Evolutionary conservation across 1,140 invertebrate species (phyloP).

Genomic region (Anthonomus grandis): DNA sequence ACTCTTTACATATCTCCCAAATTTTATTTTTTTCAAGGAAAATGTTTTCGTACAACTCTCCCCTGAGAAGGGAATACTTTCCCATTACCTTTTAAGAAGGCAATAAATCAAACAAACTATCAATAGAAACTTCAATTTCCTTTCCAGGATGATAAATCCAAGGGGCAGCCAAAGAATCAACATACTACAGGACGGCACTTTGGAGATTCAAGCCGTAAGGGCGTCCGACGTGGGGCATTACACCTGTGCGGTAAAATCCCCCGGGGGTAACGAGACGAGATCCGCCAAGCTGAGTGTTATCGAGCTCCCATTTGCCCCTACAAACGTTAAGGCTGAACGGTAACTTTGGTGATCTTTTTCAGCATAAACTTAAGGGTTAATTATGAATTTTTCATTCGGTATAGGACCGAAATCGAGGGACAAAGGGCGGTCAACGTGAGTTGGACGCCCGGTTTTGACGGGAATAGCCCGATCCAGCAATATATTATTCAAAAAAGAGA

Average conservation of each 20-base stretch:
- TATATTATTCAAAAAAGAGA: conserved; percentile 90
- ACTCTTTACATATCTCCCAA: too few relatives aligned
- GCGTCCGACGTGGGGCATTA: conserved; percentile 81
- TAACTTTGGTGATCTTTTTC: background rate
- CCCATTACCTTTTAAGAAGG: too few relatives aligned
- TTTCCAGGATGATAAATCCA: conserved; percentile 60
- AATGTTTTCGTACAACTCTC: too few relatives aligned
- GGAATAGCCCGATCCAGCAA: conserved; percentile 91
- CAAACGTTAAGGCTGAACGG: conserved; percentile 71
- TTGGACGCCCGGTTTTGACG: conserved; percentile 95
- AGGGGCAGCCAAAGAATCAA: conserved; percentile 64
- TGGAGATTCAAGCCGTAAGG: conserved; percentile 77
- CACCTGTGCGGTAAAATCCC: conserved; percentile 76
- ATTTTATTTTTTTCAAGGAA: too few relatives aligned
- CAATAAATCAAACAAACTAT: background rate
- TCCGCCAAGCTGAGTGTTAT: conserved; percentile 82
- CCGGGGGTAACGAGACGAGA: conserved; percentile 88
- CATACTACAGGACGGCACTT: conserved; percentile 70
- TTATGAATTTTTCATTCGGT: conserved; percentile 2
- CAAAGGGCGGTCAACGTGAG: conserved; percentile 80
- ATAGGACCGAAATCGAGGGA: conserved; percentile 56
- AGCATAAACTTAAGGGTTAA: background rate
- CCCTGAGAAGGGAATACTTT: too few relatives aligned
- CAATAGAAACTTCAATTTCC: conserved; percentile 1
- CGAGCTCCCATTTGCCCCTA: conserved; percentile 90